A percentile compares a stretch with the other conserved stretches of the same genome.
Conservation (phyloP, 2,888 invertebrate genomes). For the Aproaerema taeniolella region DNA sequence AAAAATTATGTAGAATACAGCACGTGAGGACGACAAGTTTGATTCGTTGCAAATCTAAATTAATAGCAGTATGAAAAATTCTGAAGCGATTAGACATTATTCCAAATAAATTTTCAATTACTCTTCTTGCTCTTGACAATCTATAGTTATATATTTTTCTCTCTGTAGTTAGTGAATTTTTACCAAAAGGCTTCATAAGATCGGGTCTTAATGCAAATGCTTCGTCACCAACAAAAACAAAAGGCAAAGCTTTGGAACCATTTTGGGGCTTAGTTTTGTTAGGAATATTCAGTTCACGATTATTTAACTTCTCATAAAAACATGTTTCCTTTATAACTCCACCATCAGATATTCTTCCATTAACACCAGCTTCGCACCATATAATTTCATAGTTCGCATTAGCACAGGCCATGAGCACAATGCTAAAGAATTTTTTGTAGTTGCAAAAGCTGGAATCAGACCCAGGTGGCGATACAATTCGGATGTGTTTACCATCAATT, state of each 20-base stretch:
- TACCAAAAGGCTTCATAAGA: slow-evolving; percentile 4
- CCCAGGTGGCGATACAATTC: not conserved
- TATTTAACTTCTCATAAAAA: slow-evolving; percentile 1
- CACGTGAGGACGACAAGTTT: not conserved
- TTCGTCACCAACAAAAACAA: slow-evolving; percentile 7
- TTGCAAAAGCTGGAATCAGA: slow-evolving; percentile 3
- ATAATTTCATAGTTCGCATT: slow-evolving; percentile 6
- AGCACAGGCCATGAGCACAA: not conserved
- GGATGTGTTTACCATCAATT: slow-evolving; percentile 1
- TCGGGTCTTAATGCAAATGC: slow-evolving; percentile 4
- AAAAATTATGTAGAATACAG: slow-evolving; percentile 1
- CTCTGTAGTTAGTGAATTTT: not conserved
- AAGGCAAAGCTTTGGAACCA: not conserved
- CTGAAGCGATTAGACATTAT: not conserved
- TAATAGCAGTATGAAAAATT: slow-evolving; percentile 1
- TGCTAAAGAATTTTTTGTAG: slow-evolving; percentile 2
- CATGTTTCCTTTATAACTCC: slow-evolving; percentile 6
- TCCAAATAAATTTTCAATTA: slow-evolving; percentile 2
- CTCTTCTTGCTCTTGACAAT: slow-evolving; percentile 6
- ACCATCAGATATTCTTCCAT: slow-evolving; percentile 9
- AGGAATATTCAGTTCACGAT: not conserved
- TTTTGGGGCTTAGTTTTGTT: not conserved
- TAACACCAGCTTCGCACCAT: not conserved
- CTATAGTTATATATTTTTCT: slow-evolving; percentile 5
- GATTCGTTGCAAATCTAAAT: not conserved